Evolutionary conservation across 1,140 invertebrate species (phyloP), one percentile per base, ranked within the genome.

Genomic region (Tachypleus tridentatus): DNA sequence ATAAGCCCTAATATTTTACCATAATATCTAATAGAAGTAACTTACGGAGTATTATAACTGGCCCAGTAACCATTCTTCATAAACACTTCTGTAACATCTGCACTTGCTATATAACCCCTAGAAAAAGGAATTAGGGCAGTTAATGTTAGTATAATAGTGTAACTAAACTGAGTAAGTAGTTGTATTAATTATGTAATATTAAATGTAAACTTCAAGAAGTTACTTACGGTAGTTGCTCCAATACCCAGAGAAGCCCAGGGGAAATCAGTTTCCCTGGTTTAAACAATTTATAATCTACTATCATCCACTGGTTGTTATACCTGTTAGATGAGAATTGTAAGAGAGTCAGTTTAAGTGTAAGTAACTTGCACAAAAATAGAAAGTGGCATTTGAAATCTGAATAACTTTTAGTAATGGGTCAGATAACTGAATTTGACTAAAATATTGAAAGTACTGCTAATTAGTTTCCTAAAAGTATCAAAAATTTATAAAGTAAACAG

Each of bases 271-370:
- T 73, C 0, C 76, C 74, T 5, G 83, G 80, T 29, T 77, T 77
- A 66, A 86, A 86, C 73, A 77, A 71, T 75, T 82, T 82, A 80
- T 83, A 86, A 76, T 94, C 87, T 0, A 93, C 79, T 6, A 88
- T 78, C 66, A 93, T 83, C 92, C 92, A 97, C 74, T 96, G 89
- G 70, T 93, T 91, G 73, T 87, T 88, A 63, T 90, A 88, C 3
- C 79, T 80, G n/a, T 49, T 58, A 60, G 52, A 1, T 52, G 51
- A 60, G 58, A 29, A 8, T 29, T 60, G 2, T 10, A 9, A 8
- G 3, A 29, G 7, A 8, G 7, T 29, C 29, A 11, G 49, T 8
- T 29, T 47, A 60, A 61, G 60, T 4, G 10, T 50, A n/a, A 67
- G 48, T 29, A n/a, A n/a, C n/a, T n/a, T n/a, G n/a, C n/a, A n/a